These are phyloP conservation scores for Pollenia angustigena DNA, from an alignment of 2,888 invertebrate genomes.

Conservation along the genomic window DNA sequence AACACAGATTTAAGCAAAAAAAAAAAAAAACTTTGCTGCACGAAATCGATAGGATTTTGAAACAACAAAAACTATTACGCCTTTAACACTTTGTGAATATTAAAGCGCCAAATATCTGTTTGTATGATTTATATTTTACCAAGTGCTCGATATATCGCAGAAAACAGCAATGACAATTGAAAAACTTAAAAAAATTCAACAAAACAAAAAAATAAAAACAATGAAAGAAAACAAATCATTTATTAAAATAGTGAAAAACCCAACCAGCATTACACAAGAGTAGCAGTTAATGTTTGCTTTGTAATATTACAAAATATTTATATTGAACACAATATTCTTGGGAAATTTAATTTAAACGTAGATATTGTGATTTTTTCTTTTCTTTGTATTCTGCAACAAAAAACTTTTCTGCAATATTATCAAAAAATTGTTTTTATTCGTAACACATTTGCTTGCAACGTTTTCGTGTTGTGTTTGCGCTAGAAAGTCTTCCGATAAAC, in stretches of 20 bases:
- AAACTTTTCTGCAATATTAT: background rate
- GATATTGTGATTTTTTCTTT: background rate
- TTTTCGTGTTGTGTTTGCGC: conserved; percentile 58
- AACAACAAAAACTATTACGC: conserved; percentile 40
- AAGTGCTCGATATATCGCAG: no score
- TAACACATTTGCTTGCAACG: conserved; percentile 37
- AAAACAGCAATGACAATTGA: no score
- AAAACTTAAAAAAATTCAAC: background rate
- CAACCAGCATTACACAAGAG: background rate
- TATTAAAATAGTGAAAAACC: background rate
- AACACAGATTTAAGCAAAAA: conserved; percentile 20
- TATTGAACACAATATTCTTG: background rate
- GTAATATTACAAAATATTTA: background rate
- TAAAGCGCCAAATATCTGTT: conserved; percentile 33
- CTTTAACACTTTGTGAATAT: conserved; percentile 18
- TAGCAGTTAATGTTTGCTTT: background rate
- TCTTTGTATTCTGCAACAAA: background rate
- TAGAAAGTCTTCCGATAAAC: conserved; percentile 69
- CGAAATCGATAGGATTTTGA: conserved; percentile 27
- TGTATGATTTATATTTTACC: no score
- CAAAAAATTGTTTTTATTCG: conserved; percentile 18
- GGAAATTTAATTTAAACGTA: background rate
- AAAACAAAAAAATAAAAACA: no score
- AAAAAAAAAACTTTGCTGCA: background rate
- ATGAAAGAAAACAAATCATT: background rate